Percentiles rank a stretch among this genome's conserved stretches.
Evolutionary conservation across 2,113 vertebrate genomes (phyloP).

Genomic region (Chrysemys picta): DNA sequence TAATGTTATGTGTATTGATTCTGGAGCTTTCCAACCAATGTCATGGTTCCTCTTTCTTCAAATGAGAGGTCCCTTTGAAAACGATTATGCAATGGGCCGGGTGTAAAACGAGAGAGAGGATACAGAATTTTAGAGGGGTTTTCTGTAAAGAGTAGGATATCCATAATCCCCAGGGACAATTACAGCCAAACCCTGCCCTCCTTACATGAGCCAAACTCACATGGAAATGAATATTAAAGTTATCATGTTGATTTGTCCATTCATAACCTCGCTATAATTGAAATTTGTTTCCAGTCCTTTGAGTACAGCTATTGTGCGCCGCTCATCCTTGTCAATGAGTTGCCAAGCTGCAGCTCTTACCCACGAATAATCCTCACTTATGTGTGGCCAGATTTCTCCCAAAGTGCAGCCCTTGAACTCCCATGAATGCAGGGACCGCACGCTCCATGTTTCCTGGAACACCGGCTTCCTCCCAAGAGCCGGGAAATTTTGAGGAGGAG

Average conservation of each 20-base stretch:
- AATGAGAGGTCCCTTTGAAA: not conserved
- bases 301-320: not conserved
- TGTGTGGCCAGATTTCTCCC: not conserved
- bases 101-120: not conserved
- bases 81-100: not conserved
- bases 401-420: not conserved
- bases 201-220: not conserved
- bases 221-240: not conserved
- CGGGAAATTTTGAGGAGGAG: not conserved
- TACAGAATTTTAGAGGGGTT: not conserved
- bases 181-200: not conserved
- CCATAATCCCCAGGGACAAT: not conserved
- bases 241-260: not conserved
- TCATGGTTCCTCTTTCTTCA: not conserved
- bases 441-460: not conserved
- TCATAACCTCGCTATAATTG: not conserved
- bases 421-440: no score
- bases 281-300: not conserved
- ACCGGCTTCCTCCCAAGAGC: not conserved
- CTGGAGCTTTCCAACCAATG: not conserved
- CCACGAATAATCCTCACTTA: not conserved
- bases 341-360: not conserved
- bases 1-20: not conserved
- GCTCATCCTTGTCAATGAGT: not conserved
- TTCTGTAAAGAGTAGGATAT: not conserved